Conservation (phyloP, 1,140 invertebrate genomes). For the Cotesia chilonis region DNA sequence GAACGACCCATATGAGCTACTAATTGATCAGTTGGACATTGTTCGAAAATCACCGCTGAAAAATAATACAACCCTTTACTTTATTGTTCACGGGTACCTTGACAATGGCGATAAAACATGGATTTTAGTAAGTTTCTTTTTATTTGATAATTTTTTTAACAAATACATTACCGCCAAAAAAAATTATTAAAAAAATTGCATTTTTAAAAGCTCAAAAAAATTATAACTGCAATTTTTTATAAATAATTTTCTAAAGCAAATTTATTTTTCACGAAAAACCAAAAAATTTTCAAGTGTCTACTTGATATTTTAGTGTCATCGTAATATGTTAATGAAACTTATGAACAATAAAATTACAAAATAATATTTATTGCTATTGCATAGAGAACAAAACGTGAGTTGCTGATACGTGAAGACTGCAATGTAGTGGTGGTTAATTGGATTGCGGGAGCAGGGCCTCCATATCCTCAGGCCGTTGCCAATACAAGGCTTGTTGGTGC, state of each 20-base stretch:
- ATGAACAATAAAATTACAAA: background rate
- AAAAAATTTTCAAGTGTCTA: no score
- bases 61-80: slow-evolving; percentile 72
- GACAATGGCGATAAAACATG: slow-evolving; percentile 82
- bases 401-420: slow-evolving; percentile 73
- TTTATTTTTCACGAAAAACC: no score
- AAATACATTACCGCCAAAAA: no score
- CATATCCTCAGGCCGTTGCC: slow-evolving; percentile 89
- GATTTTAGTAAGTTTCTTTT: slow-evolving; percentile 67
- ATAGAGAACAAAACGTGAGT: slow-evolving; percentile 70
- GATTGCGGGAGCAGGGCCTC: slow-evolving; percentile 83
- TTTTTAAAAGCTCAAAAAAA: background rate
- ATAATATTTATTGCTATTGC: background rate
- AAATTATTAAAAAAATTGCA: slow-evolving; percentile 44
- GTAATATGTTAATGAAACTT: background rate
- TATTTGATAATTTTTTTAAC: background rate
- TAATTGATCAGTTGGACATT: slow-evolving; percentile 72
- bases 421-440: slow-evolving; percentile 87
- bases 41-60: slow-evolving; percentile 70
- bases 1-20: slow-evolving; percentile 68
- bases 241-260: no score
- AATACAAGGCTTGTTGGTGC: slow-evolving; percentile 88
- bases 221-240: background rate
- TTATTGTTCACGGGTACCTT: slow-evolving; percentile 86
- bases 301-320: no score